These are phyloP conservation scores for Lithophane socia DNA, from an alignment of 2,888 invertebrate genomes.

Conservation along the genomic window DNA sequence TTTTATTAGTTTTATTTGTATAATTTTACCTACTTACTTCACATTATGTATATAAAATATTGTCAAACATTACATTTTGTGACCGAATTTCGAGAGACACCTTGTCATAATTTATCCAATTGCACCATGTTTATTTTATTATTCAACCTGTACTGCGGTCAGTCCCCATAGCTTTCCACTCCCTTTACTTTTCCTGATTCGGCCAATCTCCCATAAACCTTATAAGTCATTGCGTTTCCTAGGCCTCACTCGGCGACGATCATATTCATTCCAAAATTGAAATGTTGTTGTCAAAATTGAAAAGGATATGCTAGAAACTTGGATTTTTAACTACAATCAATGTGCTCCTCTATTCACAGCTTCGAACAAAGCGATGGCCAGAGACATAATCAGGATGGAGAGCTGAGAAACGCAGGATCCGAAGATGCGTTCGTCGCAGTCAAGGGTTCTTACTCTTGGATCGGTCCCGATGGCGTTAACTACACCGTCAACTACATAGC, in stretches of 20 bases:
- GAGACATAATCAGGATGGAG: constrained; percentile 86
- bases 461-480: constrained; percentile 86
- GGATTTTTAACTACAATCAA: not conserved
- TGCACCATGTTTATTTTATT: not conserved
- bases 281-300: not conserved
- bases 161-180: too few species aligned
- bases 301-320: not conserved
- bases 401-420: constrained; percentile 86
- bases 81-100: not conserved
- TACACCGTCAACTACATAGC: constrained; percentile 89
- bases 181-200: not conserved
- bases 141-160: not conserved
- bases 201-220: not conserved
- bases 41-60: not conserved
- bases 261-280: not conserved
- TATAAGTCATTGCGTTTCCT: not conserved
- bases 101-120: not conserved
- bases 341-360: constrained; percentile 70
- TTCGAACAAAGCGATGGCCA: constrained; percentile 89
- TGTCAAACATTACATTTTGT: not conserved
- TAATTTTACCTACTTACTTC: not conserved
- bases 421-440: constrained; percentile 89
- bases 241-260: not conserved
- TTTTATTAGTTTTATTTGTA: not conserved
- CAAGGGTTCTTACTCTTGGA: constrained; percentile 87